Conservation (phyloP, 2,113 vertebrate species). For the Oncorhynchus keta region DNA sequence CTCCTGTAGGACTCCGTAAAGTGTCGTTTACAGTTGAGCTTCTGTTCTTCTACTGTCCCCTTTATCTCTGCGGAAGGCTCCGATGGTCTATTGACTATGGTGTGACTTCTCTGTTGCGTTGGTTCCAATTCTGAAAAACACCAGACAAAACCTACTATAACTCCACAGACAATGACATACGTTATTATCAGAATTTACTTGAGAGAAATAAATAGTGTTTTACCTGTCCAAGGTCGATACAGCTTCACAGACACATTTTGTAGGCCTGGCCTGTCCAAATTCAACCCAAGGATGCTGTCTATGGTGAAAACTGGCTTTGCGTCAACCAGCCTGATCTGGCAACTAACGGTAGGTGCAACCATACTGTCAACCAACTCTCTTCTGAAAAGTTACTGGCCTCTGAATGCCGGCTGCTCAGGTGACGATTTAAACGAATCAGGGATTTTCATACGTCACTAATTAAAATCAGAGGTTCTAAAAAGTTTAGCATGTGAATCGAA, state of each 20-base stretch:
- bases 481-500: conserved; percentile 91
- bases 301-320: conserved; percentile 79
- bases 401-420: background rate
- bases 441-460: conserved; percentile 84
- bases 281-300: conserved; percentile 83
- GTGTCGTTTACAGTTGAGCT: background rate
- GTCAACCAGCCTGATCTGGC: conserved; percentile 38
- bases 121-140: conserved; percentile 44
- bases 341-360: conserved; percentile 21
- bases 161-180: background rate
- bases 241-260: conserved; percentile 54
- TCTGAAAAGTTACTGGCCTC: background rate
- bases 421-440: conserved; percentile 5
- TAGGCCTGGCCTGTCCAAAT: conserved; percentile 67
- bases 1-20: conserved; percentile 64
- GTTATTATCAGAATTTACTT: too few species aligned
- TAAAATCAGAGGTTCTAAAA: conserved; percentile 80
- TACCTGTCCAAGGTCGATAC: conserved; percentile 85
- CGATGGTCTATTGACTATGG: background rate
- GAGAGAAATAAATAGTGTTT: conserved; percentile 1
- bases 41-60: conserved; percentile 25
- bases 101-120: conserved; percentile 10
- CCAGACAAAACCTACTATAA: background rate
- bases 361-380: conserved; percentile 11
- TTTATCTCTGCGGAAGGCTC: conserved; percentile 4